Conservation (phyloP, 1,140 invertebrate species). For the Lycorma delicatula region DNA sequence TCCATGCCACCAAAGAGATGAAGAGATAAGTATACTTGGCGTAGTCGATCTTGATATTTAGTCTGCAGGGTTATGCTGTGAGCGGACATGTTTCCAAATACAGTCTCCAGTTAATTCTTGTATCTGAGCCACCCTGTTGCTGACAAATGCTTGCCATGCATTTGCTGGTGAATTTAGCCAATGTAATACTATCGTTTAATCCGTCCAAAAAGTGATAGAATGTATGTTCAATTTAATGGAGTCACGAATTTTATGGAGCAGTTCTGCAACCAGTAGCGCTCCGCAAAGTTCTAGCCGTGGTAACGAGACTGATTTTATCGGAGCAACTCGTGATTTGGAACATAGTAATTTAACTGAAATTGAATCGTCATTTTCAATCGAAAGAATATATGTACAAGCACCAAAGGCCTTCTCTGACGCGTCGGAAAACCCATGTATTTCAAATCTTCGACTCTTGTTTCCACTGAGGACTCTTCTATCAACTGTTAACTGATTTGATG, state of each 20-base stretch:
- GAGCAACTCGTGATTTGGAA: constrained; percentile 35
- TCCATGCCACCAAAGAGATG: no score
- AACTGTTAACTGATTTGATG: constrained; percentile 17
- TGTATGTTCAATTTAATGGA: background rate
- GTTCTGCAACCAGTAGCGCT: constrained; percentile 29
- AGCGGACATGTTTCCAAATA: background rate
- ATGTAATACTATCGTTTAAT: background rate
- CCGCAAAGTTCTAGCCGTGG: constrained; percentile 34
- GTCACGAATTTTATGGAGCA: background rate
- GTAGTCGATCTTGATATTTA: constrained; percentile 2
- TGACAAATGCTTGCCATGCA: background rate
- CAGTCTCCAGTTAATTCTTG: background rate
- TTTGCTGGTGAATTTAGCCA: background rate
- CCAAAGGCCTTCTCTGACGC: constrained; percentile 36
- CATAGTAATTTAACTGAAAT: constrained; percentile 22
- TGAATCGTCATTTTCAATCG: background rate
- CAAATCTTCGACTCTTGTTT: background rate
- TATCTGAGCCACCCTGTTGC: background rate
- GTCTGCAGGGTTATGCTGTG: background rate
- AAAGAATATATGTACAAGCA: constrained; percentile 34
- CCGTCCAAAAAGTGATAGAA: background rate
- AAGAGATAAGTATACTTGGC: no score
- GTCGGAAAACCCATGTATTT: constrained; percentile 37
- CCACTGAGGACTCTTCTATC: constrained; percentile 19
- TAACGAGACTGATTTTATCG: constrained; percentile 30